Conservation (phyloP, 2,797 vertebrate species). For the Carcharodon carcharias region DNA sequence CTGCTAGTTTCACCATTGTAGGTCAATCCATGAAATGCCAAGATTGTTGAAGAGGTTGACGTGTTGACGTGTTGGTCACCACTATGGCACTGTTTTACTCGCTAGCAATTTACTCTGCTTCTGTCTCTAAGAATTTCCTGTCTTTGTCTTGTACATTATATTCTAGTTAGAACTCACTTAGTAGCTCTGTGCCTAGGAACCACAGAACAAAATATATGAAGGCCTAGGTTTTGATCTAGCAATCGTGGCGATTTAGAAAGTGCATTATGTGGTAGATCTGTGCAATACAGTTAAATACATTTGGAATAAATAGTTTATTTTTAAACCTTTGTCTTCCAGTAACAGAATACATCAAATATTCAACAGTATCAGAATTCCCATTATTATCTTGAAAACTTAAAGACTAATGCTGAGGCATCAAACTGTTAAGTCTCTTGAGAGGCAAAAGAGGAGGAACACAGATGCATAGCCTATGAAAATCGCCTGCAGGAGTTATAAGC, state of each 20-base stretch:
- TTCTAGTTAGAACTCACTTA: background rate
- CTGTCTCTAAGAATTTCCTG: background rate
- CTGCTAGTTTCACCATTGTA: background rate
- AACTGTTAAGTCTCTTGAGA: background rate
- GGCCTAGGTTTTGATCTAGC: background rate
- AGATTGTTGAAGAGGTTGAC: background rate
- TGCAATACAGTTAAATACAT: background rate
- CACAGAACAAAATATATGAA: background rate
- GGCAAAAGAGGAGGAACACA: background rate
- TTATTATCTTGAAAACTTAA: background rate
- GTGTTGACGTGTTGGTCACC: background rate
- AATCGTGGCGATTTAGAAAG: background rate
- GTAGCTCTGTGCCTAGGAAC: background rate
- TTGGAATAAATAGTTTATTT: background rate
- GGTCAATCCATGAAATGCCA: background rate
- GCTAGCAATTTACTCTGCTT: background rate
- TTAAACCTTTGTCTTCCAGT: background rate
- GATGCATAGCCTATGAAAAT: background rate
- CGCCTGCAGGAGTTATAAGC: background rate
- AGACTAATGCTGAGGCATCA: background rate
- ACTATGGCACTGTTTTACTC: background rate
- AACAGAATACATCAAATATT: background rate
- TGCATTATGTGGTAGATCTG: background rate
- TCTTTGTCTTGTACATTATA: background rate
- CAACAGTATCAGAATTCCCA: background rate